Percentiles rank a stretch among this genome's conserved stretches.
phyloP scores from a whole-genome alignment of 1,140 invertebrate genomes.

The Charaxes varanes region DNA sequence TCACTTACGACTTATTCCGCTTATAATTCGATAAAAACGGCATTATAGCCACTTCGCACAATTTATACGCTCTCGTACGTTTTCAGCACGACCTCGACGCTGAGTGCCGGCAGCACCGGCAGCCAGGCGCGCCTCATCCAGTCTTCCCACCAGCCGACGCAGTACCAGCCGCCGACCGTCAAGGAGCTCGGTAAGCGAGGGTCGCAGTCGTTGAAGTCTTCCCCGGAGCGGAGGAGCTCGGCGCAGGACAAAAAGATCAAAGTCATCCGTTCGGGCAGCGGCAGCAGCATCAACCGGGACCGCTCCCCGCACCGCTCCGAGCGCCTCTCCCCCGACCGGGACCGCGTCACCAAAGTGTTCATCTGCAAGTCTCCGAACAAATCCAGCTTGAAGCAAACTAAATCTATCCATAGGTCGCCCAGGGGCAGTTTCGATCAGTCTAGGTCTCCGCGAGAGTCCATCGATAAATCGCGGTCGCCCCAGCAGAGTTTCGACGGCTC shows the following conservation, averaged over 20 bases:
- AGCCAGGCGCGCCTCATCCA: slow-evolving; percentile 95
- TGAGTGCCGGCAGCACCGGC: slow-evolving; percentile 94
- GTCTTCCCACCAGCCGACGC: slow-evolving; percentile 92
- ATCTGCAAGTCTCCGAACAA: slow-evolving; percentile 72
- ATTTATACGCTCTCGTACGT: not conserved
- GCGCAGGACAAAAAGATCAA: slow-evolving; percentile 55
- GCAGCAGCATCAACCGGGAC: slow-evolving; percentile 64
- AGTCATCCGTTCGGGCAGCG: slow-evolving; percentile 66
- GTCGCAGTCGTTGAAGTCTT: slow-evolving; percentile 67
- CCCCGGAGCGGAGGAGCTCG: slow-evolving; percentile 53
- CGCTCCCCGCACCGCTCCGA: slow-evolving; percentile 55
- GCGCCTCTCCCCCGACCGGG: slow-evolving; percentile 49
- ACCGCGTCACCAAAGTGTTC: slow-evolving; percentile 70
- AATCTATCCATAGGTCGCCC: slow-evolving; percentile 58
- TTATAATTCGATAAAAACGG: no score
- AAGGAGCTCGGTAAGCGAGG: slow-evolving; percentile 89
- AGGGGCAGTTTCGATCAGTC: slow-evolving; percentile 62
- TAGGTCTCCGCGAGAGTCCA: slow-evolving; percentile 55
- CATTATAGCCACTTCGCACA: not conserved
- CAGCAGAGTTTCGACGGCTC: slow-evolving; percentile 66
- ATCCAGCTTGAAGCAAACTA: slow-evolving; percentile 61
- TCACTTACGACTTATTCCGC: no score
- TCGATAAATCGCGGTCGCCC: slow-evolving; percentile 62
- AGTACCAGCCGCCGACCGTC: slow-evolving; percentile 88
- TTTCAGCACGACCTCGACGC: slow-evolving; percentile 90